Percentiles rank a stretch among this genome's conserved stretches.
Evolutionary conservation across 1,140 invertebrate genomes (phyloP).

Genomic region (Apis mellifera): DNA sequence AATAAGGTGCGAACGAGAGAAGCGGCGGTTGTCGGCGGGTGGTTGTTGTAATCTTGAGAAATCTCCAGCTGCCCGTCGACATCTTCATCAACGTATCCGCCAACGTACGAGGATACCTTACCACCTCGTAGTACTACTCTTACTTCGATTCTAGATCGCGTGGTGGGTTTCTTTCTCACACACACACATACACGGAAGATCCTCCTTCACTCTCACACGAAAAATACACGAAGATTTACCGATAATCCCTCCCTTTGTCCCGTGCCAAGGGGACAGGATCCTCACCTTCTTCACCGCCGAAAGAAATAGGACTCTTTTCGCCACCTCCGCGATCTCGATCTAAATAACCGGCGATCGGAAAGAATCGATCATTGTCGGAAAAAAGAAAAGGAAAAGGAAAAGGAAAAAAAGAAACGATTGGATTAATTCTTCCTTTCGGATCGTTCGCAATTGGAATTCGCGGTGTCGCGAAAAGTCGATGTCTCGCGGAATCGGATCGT

Average conservation of each 20-base stretch:
- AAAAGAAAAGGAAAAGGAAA: too few species aligned
- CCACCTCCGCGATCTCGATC: neutral
- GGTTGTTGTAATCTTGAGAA: slow-evolving; percentile 47
- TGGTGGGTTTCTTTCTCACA: slow-evolving; percentile 1
- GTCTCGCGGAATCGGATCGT: too few species aligned
- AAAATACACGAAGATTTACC: slow-evolving; percentile 46
- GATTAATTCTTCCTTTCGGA: neutral
- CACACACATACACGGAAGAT: neutral
- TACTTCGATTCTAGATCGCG: slow-evolving; percentile 55
- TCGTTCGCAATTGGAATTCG: too few species aligned
- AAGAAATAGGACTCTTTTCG: neutral
- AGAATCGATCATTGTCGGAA: neutral
- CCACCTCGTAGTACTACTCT: slow-evolving; percentile 18
- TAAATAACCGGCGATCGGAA: neutral
- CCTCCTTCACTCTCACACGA: neutral
- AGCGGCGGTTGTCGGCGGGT: slow-evolving; percentile 48
- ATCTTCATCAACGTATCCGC: slow-evolving; percentile 56
- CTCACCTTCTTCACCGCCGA: neutral
- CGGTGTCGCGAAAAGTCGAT: too few species aligned
- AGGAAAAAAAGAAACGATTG: neutral
- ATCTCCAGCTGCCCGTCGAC: slow-evolving; percentile 63
- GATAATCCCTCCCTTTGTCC: slow-evolving; percentile 47
- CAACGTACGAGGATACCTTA: slow-evolving; percentile 12
- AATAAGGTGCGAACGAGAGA: slow-evolving; percentile 57
- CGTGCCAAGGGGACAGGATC: slow-evolving; percentile 12